Base-by-base conservation (phyloP, 2,888 invertebrate genomes). In the Gandaritis pyraliata region DNA sequence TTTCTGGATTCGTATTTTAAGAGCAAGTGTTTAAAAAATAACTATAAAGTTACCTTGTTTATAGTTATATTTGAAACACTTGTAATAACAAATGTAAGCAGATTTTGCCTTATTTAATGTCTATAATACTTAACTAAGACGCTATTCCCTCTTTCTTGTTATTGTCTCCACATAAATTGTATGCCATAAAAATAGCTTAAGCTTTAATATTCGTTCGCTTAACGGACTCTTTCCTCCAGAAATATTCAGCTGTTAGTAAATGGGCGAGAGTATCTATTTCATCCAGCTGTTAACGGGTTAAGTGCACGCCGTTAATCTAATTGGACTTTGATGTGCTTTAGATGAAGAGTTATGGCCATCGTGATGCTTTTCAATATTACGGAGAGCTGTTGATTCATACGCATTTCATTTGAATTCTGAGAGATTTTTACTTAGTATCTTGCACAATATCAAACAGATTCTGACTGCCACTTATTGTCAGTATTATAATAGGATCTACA, bases 191-290 rank as follows among this genome's bases (percentile, higher is more conserved):
- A 43, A 38, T 38, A n/a, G 38, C 30, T 10, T 54, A 49, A 58
- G 30, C 39, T 38, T 45, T 48, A 57, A 49, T 45, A 58, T 57
- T 57, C 49, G 52, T 41, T 49, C 48, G n/a, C 48, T 30, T 15
- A 57, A 46, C 49, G 49, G 30, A 18, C 38, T 49, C 39, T 48
- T 48, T 36, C 18, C 38, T 43, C 47, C 30, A 54, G n/a, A 45
- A 50, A 38, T 49, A 45, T 53, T 49, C 45, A 53, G 43, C 57
- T 29, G 41, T 53, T 48, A 45, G 48, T 49, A 49, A 49, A 53
- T 53, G 48, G 57, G 39, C 53, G 39, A 46, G 57, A 39, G 54
- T 38, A 46, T 55, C 46, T 23, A 55, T 63, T 58, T 54, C 50
- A 55, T 58, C 30, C 49, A 30, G 49, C 54, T 58, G 33, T 53